phyloP scores from a whole-genome alignment of 2,888 invertebrate genomes.

The Chrysolina americana region DNA sequence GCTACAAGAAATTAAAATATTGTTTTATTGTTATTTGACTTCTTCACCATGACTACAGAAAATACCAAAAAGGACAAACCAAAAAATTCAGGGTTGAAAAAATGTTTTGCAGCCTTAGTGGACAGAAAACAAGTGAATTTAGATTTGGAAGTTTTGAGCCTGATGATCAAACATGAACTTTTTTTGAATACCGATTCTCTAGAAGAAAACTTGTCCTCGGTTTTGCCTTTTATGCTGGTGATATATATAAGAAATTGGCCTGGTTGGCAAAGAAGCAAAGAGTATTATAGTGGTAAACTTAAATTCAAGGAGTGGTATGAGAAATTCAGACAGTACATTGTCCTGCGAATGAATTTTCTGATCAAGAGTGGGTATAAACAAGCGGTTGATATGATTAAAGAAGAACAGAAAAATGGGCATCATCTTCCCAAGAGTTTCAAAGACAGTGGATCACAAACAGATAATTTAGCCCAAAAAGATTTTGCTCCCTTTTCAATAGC shows the following conservation, averaged over 20 bases:
- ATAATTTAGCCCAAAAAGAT: constrained; percentile 45
- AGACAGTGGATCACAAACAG: constrained; percentile 48
- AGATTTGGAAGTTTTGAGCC: constrained; percentile 51
- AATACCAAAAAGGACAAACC: constrained; percentile 10
- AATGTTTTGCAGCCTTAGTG: constrained; percentile 55
- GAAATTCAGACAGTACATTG: constrained; percentile 55
- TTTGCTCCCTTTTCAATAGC: constrained; percentile 52
- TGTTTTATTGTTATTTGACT: background rate
- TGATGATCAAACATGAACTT: constrained; percentile 55
- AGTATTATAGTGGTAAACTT: constrained; percentile 55
- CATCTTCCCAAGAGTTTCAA: background rate
- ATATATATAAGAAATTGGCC: constrained; percentile 57
- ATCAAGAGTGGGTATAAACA: constrained; percentile 49
- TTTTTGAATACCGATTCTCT: constrained; percentile 47
- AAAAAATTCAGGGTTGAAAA: constrained; percentile 49
- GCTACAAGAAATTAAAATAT: background rate
- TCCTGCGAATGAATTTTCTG: constrained; percentile 49
- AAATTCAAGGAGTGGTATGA: constrained; percentile 54
- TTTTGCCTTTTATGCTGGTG: constrained; percentile 54
- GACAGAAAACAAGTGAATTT: constrained; percentile 56
- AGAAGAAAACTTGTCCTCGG: constrained; percentile 42
- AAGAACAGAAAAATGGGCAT: background rate
- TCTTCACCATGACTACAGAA: constrained; percentile 4
- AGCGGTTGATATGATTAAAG: background rate
- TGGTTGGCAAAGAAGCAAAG: constrained; percentile 56